A percentile compares a stretch with the other conserved stretches of the same genome.
Conservation (phyloP, 1,140 invertebrate genomes). For the Pogonomyrmex californicus region DNA sequence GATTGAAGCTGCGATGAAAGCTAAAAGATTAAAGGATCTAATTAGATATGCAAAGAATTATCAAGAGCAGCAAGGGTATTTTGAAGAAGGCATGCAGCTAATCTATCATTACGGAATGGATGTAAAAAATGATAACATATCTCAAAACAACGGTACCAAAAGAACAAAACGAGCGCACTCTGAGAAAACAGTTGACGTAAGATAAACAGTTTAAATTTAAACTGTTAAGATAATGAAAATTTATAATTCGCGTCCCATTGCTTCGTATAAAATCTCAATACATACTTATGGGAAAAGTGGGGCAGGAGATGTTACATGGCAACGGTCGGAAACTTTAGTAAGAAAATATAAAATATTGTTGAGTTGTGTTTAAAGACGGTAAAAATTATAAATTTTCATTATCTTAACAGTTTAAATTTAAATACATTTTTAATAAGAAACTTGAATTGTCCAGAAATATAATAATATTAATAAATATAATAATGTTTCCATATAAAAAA, state of each 20-base stretch:
- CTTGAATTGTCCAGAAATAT: neutral
- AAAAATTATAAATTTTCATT: neutral
- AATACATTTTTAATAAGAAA: neutral
- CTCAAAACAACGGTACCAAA: slow-evolving; percentile 58
- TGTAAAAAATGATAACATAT: slow-evolving; percentile 51
- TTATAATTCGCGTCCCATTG: slow-evolving; percentile 81
- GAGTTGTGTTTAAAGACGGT: neutral
- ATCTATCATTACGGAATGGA: slow-evolving; percentile 82
- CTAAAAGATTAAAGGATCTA: slow-evolving; percentile 80
- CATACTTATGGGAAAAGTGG: slow-evolving; percentile 82
- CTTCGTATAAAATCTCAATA: slow-evolving; percentile 83
- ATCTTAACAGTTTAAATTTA: slow-evolving; percentile 69
- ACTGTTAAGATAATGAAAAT: no score
- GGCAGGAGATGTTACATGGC: slow-evolving; percentile 79
- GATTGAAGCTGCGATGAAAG: slow-evolving; percentile 74
- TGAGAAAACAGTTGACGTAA: slow-evolving; percentile 78
- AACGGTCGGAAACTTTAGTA: slow-evolving; percentile 84
- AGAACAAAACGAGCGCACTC: slow-evolving; percentile 82
- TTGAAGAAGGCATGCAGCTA: slow-evolving; percentile 84
- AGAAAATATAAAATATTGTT: slow-evolving; percentile 64
- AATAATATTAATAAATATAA: neutral
- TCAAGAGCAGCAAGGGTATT: slow-evolving; percentile 84
- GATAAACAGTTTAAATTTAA: neutral
- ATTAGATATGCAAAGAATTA: slow-evolving; percentile 82
- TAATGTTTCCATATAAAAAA: neutral